These are phyloP conservation scores for Naja naja DNA, from an alignment of 2,113 vertebrate genomes.

Conservation along the genomic window DNA sequence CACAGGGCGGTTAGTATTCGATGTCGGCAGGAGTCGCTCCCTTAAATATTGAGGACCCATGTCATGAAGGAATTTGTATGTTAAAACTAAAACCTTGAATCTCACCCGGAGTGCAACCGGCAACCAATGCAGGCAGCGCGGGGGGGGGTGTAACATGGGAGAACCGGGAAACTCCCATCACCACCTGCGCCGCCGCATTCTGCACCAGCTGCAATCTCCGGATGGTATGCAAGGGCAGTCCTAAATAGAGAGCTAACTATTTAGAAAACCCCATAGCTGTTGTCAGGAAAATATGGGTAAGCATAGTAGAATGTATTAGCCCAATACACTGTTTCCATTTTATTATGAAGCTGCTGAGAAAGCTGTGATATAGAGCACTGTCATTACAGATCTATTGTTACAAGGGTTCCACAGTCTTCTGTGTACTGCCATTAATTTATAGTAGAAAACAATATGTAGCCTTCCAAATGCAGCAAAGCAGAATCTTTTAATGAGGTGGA, in stretches of 20 bases:
- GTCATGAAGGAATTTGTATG: no score
- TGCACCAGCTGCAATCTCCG: no score
- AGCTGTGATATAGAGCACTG: conserved; percentile 89
- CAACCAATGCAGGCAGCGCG: no score
- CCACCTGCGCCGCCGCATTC: no score
- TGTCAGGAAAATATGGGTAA: conserved; percentile 84
- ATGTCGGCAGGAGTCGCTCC: no score
- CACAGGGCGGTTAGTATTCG: no score
- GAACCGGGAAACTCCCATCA: no score
- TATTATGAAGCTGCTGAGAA: conserved; percentile 82
- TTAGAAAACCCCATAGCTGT: conserved; percentile 78
- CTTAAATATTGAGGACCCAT: no score
- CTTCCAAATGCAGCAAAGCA: conserved; percentile 81
- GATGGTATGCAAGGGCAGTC: no score
- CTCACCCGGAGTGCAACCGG: no score
- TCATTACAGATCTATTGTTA: conserved; percentile 88
- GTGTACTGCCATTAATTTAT: conserved; percentile 88
- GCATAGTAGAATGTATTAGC: conserved; percentile 84
- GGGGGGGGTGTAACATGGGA: no score
- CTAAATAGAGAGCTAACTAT: conserved; percentile 74
- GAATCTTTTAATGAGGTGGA: conserved; percentile 98
- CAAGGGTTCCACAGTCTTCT: conserved; percentile 81
- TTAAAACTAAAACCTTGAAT: no score
- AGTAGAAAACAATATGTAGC: conserved; percentile 92
- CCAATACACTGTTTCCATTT: conserved; percentile 86